phyloP scores from a whole-genome alignment of 1,140 invertebrate species.

The Uloborus diversus region DNA sequence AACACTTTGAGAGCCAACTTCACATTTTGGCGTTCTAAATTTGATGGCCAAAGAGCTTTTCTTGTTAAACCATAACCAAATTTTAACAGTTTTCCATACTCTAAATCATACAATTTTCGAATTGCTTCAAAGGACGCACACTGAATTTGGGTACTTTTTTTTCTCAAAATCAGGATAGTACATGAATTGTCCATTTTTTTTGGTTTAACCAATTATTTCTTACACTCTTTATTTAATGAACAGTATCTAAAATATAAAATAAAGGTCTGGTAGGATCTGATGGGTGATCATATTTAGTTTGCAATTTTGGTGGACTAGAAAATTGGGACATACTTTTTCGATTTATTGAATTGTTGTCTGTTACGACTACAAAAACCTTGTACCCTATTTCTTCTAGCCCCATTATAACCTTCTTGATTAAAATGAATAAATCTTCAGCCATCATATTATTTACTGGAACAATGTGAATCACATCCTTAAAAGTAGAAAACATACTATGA shows the following conservation, averaged over 20 bases:
- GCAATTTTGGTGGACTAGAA: background rate
- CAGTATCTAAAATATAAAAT: conserved; percentile 27
- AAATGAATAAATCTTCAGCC: conserved; percentile 4
- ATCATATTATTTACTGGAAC: conserved; percentile 37
- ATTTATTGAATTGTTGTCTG: conserved; percentile 58
- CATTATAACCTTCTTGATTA: conserved; percentile 50
- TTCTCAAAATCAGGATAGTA: conserved; percentile 25
- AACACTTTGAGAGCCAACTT: background rate
- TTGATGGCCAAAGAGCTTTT: background rate
- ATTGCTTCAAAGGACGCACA: background rate
- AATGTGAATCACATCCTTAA: conserved; percentile 53
- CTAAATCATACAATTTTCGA: background rate
- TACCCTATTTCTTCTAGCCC: conserved; percentile 33
- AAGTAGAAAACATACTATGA: conserved; percentile 29
- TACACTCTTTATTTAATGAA: conserved; percentile 6
- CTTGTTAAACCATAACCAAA: background rate
- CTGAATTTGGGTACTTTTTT: background rate
- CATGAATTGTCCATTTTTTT: conserved; percentile 21
- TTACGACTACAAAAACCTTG: conserved; percentile 31
- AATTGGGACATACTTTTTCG: conserved; percentile 53
- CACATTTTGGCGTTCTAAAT: background rate
- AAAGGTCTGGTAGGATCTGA: background rate
- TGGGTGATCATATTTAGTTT: conserved; percentile 15
- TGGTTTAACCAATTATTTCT: too few relatives aligned
- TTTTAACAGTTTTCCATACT: background rate